Evolutionary conservation across 2,113 vertebrate genomes (phyloP).

Genomic region (Hiodon tergisus): DNA sequence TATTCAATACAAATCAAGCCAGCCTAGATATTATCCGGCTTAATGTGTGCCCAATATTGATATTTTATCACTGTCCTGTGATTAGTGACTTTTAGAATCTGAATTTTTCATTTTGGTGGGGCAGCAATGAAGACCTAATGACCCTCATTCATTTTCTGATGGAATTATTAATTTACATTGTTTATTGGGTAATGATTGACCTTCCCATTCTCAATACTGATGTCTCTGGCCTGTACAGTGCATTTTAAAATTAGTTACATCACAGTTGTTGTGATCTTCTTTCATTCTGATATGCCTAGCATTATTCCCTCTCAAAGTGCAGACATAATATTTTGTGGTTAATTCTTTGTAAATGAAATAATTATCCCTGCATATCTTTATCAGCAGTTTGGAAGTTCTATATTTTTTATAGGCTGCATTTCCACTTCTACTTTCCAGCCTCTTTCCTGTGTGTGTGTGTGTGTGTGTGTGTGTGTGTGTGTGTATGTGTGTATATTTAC

Average conservation of each 20-base stretch:
- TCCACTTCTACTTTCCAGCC: background rate
- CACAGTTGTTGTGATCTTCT: conserved; percentile 2
- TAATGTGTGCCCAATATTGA: conserved; percentile 83
- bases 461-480: background rate
- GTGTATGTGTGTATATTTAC: no score
- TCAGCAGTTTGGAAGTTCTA: conserved; percentile 1
- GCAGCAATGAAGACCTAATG: conserved; percentile 62
- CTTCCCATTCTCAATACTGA: conserved; percentile 22
- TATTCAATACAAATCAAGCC: conserved; percentile 95
- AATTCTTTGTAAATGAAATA: conserved; percentile 7
- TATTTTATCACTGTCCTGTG: conserved; percentile 81
- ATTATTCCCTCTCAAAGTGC: background rate
- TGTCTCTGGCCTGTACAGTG: conserved; percentile 29
- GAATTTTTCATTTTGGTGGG: conserved; percentile 64
- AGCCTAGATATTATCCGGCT: conserved; percentile 83
- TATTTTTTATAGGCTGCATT: background rate
- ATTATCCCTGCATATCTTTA: conserved; percentile 8
- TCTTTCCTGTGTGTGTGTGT: background rate
- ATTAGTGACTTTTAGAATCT: conserved; percentile 68
- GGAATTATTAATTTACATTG: conserved; percentile 65
- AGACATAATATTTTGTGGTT: conserved; percentile 12
- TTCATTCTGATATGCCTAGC: background rate
- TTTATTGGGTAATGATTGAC: conserved; percentile 56
- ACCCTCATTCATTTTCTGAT: conserved; percentile 52
- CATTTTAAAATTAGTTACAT: conserved; percentile 13